Evolutionary conservation across 2,797 vertebrate genomes (phyloP), one percentile per base, ranked within the genome.

Genomic region (Anguilla obscura): DNA sequence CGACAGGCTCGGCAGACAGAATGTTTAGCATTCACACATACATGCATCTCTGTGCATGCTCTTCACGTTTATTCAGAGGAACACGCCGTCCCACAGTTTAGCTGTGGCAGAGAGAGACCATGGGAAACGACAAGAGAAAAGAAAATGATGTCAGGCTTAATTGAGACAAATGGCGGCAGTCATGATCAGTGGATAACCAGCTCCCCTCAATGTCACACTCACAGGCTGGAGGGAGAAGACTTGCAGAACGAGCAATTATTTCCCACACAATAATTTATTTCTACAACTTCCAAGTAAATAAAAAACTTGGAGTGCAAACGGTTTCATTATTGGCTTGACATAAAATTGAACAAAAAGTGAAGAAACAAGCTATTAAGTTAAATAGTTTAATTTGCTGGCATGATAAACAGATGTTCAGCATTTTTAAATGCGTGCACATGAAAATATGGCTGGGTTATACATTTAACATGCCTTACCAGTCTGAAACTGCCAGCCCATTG

Each of bases 151-250:
- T 95, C 92, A 58, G 63, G 40, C 87, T 91, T 95, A 96, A 96
- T 95, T 95, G 93, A 95, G 95, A 96, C 92, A 95, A 95, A 96
- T 95, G 92, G 94, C 91, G 90, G 88, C 88, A 87, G 89, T 63
- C 88, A 89, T 93, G 93, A 95, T 95, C 92, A 94, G 94, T 91
- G 91, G 90, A 94, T 93, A 93, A 93, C 91, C 89, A 87, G 88
- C 88, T 88, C 87, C 89, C 92, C 90, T 93, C 94, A 93, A 92
- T 92, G 93, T 94, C 93, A 94, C 90, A 93, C 88, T 86, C 86
- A 89, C 88, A 92, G 90, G 90, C 86, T 88, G 71, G 63, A 86
- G 52, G 9, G 27, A 87, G 79, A 88, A 40, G 36, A 74, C 30
- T 69, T 14, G 54, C n/a, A 74, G 50, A 90, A 16, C 48, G 52